phyloP scores from a whole-genome alignment of 2,888 invertebrate genomes.

The Epinotia brunnichana region DNA sequence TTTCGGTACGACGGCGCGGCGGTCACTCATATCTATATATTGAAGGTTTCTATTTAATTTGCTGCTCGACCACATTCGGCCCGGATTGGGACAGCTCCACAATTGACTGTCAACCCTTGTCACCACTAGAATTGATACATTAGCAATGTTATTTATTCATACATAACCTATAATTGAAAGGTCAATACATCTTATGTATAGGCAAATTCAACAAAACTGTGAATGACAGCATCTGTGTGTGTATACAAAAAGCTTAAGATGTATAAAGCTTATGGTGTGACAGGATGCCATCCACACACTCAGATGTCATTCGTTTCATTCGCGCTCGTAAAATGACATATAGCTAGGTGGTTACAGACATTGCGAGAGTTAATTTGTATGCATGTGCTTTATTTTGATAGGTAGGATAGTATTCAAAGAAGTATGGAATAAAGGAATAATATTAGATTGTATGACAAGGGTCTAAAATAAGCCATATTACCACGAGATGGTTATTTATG shows the following conservation, averaged over 20 bases:
- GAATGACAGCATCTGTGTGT: not conserved
- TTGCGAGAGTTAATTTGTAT: too few species aligned
- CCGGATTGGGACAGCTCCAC: constrained; percentile 2
- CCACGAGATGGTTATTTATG: too few species aligned
- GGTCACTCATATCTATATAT: constrained; percentile 1
- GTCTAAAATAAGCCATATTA: too few species aligned
- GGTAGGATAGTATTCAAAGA: too few species aligned
- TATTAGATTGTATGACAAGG: too few species aligned
- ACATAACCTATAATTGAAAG: not conserved
- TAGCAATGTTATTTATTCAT: constrained; percentile 10
- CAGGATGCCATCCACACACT: not conserved
- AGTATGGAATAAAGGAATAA: too few species aligned
- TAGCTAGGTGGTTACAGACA: too few species aligned
- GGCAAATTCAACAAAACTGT: not conserved
- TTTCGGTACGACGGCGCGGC: not conserved
- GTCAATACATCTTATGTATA: not conserved
- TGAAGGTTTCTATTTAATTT: constrained; percentile 47
- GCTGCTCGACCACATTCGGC: constrained; percentile 38
- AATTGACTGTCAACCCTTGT: constrained; percentile 51
- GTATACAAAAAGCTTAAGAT: not conserved
- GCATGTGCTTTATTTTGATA: too few species aligned
- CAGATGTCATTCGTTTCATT: too few species aligned
- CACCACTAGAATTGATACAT: constrained; percentile 43
- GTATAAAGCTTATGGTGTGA: not conserved
- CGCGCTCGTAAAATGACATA: too few species aligned